These are phyloP conservation scores for Enteromius trimaculatus DNA, from an alignment of 2,797 vertebrate genomes.

Conservation along the genomic window DNA sequence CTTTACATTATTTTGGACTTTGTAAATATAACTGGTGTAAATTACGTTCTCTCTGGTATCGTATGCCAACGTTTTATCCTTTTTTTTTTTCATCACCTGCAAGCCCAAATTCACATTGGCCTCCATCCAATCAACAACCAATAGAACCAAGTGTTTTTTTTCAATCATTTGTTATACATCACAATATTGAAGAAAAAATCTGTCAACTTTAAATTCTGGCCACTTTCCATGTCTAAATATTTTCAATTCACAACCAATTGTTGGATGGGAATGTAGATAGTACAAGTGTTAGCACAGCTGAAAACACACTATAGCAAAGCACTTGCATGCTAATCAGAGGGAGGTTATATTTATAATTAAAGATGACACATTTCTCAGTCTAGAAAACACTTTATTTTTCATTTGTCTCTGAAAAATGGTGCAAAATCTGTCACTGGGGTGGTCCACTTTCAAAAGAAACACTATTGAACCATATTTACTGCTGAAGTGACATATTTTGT, in stretches of 20 bases:
- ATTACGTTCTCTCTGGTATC: neutral
- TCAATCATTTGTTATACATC: neutral
- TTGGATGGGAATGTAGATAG: neutral
- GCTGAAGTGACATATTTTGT: neutral
- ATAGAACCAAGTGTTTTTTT: neutral
- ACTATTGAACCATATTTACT: no score
- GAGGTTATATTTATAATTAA: neutral
- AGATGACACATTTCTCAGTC: neutral
- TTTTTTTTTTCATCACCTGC: neutral
- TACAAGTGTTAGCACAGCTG: neutral
- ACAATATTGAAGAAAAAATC: neutral
- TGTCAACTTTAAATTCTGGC: neutral
- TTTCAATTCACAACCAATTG: neutral
- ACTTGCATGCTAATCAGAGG: neutral
- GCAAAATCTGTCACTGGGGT: neutral
- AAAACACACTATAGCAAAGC: neutral
- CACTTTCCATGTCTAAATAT: neutral
- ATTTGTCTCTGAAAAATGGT: neutral
- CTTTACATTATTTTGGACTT: neutral
- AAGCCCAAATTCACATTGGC: neutral
- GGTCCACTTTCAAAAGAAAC: neutral
- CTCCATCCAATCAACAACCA: neutral
- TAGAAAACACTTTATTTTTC: neutral
- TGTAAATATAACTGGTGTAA: neutral
- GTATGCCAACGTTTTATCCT: neutral